Base-by-base conservation (phyloP, 2,888 invertebrate genomes). In the Platypus cylindrus region DNA sequence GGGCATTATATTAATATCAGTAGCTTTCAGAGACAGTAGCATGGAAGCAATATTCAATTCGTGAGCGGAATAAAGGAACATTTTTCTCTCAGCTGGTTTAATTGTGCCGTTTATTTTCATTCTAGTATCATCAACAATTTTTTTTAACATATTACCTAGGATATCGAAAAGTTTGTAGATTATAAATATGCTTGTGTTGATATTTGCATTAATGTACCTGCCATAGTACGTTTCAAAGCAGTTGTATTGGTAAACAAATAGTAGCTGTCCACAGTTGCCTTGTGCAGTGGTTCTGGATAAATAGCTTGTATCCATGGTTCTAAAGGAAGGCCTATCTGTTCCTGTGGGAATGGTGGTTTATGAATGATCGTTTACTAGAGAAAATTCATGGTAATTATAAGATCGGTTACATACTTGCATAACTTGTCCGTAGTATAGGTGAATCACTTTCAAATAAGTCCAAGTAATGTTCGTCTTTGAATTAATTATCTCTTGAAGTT, bases 41-140 rank as follows among this genome's bases (percentile, higher is more conserved):
- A 44, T 30, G 13, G 34, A 17, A 3, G 33, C 45, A 13, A 48
- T 35, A 20, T 45, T 47, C 5, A 32, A 24, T 17, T 47, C 48
- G 30, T 48, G 48, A 15, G 38, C 48, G 1, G 48, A 48, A 37
- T 47, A 48, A 8, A 47, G 25, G 34, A 44, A 47, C 27, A 48
- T 26, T 36, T 48, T 47, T 23, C 38, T 39, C 12, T 27, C 20
- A 13, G 30, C 22, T 11, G 40, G 44, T 7, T 9, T 16, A 18
- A 43, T 8, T 8, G 34, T 38, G 18, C 40, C 40, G 9, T 38
- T 24, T 25, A 45, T 37, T 24, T 38, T 40, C 12, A 11, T 17
- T 34, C 28, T 13, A 4, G 38, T 33, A 22, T 48, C 44, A 3
- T 25, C 13, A 11, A 47, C 15, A 2, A 48, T 37, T 24, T 47